Evolutionary conservation across 2,888 invertebrate species (phyloP).

Genomic region (Lumbricus terrestris): DNA sequence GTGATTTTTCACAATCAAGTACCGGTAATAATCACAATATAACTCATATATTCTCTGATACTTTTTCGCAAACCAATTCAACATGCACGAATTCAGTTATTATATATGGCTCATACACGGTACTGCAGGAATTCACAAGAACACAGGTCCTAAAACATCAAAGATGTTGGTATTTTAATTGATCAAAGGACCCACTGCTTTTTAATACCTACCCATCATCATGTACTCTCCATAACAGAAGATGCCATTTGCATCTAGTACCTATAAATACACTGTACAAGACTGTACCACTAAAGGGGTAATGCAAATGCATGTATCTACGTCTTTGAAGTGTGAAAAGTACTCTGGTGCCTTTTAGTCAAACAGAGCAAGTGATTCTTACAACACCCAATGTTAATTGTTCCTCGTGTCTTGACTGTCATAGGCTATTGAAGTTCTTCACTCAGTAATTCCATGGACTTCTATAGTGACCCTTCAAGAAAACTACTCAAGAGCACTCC

Average conservation of each 20-base stretch:
- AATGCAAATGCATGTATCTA: background rate
- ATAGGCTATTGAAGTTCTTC: background rate
- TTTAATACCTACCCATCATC: background rate
- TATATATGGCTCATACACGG: background rate
- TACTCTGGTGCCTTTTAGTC: too few species aligned
- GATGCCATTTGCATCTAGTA: background rate
- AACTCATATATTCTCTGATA: background rate
- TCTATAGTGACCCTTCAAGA: too few species aligned
- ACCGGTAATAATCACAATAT: background rate
- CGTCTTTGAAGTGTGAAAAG: too few species aligned
- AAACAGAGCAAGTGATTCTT: too few species aligned
- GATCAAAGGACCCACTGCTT: background rate
- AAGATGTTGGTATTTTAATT: background rate
- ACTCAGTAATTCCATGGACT: too few species aligned
- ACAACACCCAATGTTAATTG: background rate
- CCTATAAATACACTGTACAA: background rate
- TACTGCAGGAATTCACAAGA: background rate
- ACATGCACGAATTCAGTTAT: background rate
- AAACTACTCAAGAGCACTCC: too few species aligned
- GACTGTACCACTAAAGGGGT: background rate
- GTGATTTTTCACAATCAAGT: too few species aligned
- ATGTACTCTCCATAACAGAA: background rate
- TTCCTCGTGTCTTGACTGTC: background rate
- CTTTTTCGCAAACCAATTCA: background rate
- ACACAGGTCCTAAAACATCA: background rate